These are phyloP conservation scores for Hydra vulgaris DNA, from an alignment of 30 jellyfish, hydroid and myxozoan species.

Conservation along the genomic window DNA sequence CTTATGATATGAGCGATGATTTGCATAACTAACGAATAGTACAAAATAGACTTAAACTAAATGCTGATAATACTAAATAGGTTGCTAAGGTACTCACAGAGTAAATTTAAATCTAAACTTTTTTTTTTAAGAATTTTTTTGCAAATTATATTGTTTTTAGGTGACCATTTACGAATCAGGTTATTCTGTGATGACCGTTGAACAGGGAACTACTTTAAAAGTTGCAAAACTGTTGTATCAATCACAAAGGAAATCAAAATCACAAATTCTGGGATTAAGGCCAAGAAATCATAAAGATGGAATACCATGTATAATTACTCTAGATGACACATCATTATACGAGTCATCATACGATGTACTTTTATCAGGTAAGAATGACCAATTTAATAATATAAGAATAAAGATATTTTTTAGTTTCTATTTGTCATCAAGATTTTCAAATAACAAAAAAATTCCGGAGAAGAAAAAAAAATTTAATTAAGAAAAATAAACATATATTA, in stretches of 20 bases:
- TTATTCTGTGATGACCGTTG: constrained; percentile 71
- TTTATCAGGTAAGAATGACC: constrained; percentile 47
- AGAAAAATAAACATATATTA: too few species aligned
- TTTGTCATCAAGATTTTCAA: too few species aligned
- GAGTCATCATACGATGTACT: constrained; percentile 75
- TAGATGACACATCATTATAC: constrained; percentile 74
- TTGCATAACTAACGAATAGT: too few species aligned
- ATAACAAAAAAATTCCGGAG: background rate
- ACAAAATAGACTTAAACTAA: too few species aligned
- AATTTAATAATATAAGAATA: background rate
- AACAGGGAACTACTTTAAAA: constrained; percentile 79
- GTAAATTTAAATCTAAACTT: too few species aligned
- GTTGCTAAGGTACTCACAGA: too few species aligned
- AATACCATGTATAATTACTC: constrained; percentile 85
- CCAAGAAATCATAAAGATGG: constrained; percentile 20
- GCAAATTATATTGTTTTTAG: constrained; percentile 28
- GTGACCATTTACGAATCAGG: constrained; percentile 70
- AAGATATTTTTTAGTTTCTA: too few species aligned
- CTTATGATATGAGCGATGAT: background rate
- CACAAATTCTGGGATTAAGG: constrained; percentile 75
- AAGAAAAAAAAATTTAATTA: too few species aligned
- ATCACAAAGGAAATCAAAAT: constrained; percentile 51
- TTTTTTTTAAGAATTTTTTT: too few species aligned
- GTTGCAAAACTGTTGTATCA: constrained; percentile 61
- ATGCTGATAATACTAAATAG: too few species aligned